These are phyloP conservation scores for Julus scanicus DNA, from an alignment of 2,888 invertebrate genomes.

Conservation along the genomic window DNA sequence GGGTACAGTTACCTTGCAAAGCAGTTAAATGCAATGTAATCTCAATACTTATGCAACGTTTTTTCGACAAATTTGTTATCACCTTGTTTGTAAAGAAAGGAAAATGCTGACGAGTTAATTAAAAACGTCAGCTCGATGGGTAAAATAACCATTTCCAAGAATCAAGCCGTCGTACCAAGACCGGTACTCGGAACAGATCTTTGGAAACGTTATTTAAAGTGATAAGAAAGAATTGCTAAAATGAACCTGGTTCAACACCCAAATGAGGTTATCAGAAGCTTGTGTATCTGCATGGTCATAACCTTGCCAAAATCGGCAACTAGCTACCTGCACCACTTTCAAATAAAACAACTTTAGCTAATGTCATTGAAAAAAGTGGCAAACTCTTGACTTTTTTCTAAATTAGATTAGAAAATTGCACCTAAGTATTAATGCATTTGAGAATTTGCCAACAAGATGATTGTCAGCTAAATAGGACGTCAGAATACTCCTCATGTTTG, in stretches of 20 bases:
- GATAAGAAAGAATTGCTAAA: no score
- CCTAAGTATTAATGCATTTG: background rate
- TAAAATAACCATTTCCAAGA: background rate
- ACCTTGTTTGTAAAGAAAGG: background rate
- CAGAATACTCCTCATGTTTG: background rate
- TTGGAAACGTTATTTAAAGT: no score
- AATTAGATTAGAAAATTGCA: background rate
- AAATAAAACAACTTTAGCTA: background rate
- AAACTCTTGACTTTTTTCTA: background rate
- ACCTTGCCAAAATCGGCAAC: background rate
- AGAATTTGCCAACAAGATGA: background rate
- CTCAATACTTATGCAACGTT: background rate
- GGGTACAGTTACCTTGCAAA: conserved; percentile 3
- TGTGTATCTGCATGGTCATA: background rate
- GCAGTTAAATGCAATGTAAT: conserved; percentile 2
- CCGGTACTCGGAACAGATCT: no score
- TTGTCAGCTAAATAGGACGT: background rate
- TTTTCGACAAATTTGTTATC: background rate
- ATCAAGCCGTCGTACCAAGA: background rate
- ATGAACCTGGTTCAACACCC: no score
- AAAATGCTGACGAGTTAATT: background rate
- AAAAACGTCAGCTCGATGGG: background rate
- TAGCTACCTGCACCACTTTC: background rate
- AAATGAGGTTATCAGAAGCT: background rate
- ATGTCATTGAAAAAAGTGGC: conserved; percentile 4